Evolutionary conservation across 2,888 invertebrate genomes (phyloP), one percentile per base, ranked within the genome.

Genomic region (Adela reaumurella): DNA sequence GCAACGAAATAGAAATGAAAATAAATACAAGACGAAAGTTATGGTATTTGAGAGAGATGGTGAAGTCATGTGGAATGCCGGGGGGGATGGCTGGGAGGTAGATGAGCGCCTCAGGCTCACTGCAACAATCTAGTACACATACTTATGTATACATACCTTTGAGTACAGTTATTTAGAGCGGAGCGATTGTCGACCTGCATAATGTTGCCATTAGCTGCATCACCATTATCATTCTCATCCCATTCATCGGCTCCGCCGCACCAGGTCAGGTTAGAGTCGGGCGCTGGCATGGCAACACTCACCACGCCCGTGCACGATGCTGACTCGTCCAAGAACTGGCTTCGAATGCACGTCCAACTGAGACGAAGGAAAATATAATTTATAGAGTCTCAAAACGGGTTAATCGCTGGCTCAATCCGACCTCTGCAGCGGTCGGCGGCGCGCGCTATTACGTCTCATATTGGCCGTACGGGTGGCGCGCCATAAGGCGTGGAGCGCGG

Each of bases 291-390:
- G 8, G 60, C 63, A 11, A 73, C 74, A 53, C 59, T 61, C 16
- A 62, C 57, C 35, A 61, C 63, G 35, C 56, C 60, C n/a, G 56
- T 57, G 46, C 20, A 20, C 8, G 46, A 52, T 17, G 19, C 47
- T 16, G 68, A 62, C 42, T 77, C 78, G 51, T 89, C 90, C 58
- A 87, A 63, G 43, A 82, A 79, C 69, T 93, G 92, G 48, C 87
- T 83, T 58, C 92, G 77, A 43, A 92, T 61, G 63, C 92, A 92
- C 28, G 83, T 70, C 92, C 92, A 93, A 65, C 90, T 89, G 58
- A 62, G 65, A 57, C 4, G 46, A 16, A 45, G 17, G 42, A 17
- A 14, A 46, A 28, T 46, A 46, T 4, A 45, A 42, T 43, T 43
- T 24, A 17, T 28, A 35, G 5, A 45, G 19, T 45, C 11, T 8